Conservation (phyloP, 2,888 invertebrate species). For the Tyria jacobaeae region DNA sequence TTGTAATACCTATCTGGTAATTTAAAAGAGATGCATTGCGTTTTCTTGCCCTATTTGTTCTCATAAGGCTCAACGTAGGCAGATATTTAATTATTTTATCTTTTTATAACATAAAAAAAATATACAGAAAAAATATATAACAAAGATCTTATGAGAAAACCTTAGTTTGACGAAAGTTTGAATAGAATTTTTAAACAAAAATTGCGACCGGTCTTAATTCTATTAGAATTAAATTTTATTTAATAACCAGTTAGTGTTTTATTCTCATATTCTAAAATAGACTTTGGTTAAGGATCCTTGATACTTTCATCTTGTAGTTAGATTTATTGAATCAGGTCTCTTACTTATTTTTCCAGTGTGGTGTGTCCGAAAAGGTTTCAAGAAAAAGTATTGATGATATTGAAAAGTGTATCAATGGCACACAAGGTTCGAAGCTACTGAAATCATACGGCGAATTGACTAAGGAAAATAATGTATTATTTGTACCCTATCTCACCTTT, state of each 20-base stretch:
- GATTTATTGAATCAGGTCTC: background rate
- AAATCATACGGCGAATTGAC: background rate
- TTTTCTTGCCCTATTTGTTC: too few species aligned
- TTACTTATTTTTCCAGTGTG: background rate
- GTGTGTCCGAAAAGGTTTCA: background rate
- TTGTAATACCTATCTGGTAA: too few species aligned
- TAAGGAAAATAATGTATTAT: background rate
- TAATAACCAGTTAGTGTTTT: too few species aligned
- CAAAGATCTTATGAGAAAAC: too few species aligned
- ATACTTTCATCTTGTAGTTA: background rate
- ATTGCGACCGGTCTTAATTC: background rate
- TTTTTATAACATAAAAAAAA: too few species aligned
- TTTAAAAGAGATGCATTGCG: too few species aligned
- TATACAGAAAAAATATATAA: too few species aligned
- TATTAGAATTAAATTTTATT: background rate
- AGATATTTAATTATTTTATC: too few species aligned
- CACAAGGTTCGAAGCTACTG: background rate
- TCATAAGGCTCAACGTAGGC: too few species aligned
- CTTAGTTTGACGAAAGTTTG: too few species aligned
- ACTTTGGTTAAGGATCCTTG: background rate
- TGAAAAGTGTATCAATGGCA: background rate
- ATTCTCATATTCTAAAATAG: too few species aligned
- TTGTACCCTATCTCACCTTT: slow-evolving; percentile 1
- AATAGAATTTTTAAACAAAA: too few species aligned
- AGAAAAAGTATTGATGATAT: background rate